Base-by-base conservation (phyloP, 2,888 invertebrate genomes). In the Eilema caniola region DNA sequence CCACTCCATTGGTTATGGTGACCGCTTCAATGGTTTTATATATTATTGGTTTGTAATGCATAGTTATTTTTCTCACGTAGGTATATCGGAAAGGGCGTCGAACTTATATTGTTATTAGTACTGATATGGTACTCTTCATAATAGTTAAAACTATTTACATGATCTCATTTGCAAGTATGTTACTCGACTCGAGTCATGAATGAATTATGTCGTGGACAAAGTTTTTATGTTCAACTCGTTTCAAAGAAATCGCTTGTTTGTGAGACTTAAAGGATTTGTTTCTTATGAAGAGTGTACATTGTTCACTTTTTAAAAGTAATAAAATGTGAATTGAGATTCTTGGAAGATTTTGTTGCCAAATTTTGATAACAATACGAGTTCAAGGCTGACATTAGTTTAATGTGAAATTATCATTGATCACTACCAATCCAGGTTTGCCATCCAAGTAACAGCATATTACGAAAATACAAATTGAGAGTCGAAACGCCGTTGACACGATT, bases 21-120 rank as follows among this genome's bases (percentile, higher is more conserved):
- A 84, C 85, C 88, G 88, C 77, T 76, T 80, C 82, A 75, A 90
- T 91, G 86, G 89, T 83, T 90, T 66, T 89, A 90, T 91, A 91
- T 91, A 89, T 89, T 85, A 85, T 84, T 83, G 82, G 83, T 87
- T 87, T 85, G 86, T 85, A 86, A 85, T 86, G 90, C 88, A 88
- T 89, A 90, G 87, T 88, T 90, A 92, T 88, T 91, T 83, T 31
- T 65, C 76, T 76, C 82, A 82, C 82, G 82, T 72, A 72, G 68
- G n/a, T 81, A 73, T 78, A 78, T 84, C 80, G 73, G 72, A 79
- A 76, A 82, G 85, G 82, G 77, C 80, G 72, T 76, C 74, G 85
- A 82, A 79, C 86, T 74, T 73, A 77, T 81, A 85, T 86, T 86
- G 85, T 87, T 84, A 82, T 81, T 83, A 79, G 78, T 78, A 76